Percentiles rank a stretch among this genome's conserved stretches.
Conservation (phyloP, 2,113 vertebrate genomes). For the Panurus biarmicus region DNA sequence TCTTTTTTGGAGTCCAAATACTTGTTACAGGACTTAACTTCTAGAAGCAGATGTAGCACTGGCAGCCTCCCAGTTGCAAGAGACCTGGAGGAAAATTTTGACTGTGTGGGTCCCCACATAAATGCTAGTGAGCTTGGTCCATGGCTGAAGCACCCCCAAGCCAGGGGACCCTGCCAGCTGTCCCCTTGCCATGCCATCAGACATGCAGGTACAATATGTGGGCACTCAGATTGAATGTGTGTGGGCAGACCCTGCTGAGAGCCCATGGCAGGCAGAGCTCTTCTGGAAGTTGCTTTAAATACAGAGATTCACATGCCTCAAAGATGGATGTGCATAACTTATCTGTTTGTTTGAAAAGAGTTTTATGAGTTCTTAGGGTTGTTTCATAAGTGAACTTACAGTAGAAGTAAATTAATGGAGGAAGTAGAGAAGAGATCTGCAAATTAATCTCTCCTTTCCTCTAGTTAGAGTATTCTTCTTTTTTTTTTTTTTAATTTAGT, state of each 20-base stretch:
- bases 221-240: neutral
- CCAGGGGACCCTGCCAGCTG: neutral
- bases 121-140: neutral
- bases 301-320: neutral
- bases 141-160: neutral
- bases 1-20: neutral
- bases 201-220: neutral
- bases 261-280: neutral
- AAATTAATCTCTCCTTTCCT: neutral
- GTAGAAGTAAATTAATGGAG: neutral
- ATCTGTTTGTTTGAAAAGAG: neutral
- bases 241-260: neutral
- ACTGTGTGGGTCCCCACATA: neutral
- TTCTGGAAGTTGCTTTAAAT: neutral
- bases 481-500: neutral
- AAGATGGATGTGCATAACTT: fast-evolving
- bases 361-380: neutral
- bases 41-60: slow-evolving; percentile 1
- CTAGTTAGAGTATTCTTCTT: neutral
- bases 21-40: neutral
- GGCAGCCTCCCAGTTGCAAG: neutral
- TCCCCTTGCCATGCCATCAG: neutral
- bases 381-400: neutral
- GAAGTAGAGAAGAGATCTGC: neutral
- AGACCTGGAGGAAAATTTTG: neutral